Evolutionary conservation across 2,888 invertebrate species (phyloP).

Genomic region (Steinernema hermaphroditum): DNA sequence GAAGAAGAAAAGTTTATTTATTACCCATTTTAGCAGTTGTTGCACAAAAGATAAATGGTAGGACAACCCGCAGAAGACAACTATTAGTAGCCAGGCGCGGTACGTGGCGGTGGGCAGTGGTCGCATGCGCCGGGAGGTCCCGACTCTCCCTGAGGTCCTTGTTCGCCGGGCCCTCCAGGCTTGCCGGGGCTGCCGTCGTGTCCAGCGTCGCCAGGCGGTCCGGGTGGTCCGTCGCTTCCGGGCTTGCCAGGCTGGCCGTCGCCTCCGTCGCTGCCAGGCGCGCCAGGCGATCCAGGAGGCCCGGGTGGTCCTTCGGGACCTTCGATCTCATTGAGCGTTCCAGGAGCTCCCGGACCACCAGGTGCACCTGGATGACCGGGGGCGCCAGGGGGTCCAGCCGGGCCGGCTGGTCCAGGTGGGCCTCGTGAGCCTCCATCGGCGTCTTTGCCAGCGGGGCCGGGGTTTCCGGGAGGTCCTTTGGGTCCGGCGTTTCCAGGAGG

Average conservation of each 20-base stretch:
- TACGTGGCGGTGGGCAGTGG: constrained; percentile 60
- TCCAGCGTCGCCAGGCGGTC: constrained; percentile 54
- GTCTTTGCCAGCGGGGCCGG: constrained; percentile 47
- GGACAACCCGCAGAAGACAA: constrained; percentile 40
- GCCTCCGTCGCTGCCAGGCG: constrained; percentile 53
- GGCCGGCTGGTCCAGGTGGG: constrained; percentile 24
- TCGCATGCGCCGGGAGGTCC: constrained; percentile 49
- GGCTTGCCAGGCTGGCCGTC: constrained; percentile 48
- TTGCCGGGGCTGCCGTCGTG: constrained; percentile 52
- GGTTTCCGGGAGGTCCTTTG: constrained; percentile 45
- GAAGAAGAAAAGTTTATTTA: background rate
- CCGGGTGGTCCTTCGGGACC: constrained; percentile 18
- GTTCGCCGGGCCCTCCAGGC: constrained; percentile 49
- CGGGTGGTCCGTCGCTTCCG: constrained; percentile 42
- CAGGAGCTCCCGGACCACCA: background rate
- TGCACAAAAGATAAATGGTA: constrained; percentile 32
- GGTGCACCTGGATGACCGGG: constrained; percentile 31
- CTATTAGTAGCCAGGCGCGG: constrained; percentile 58
- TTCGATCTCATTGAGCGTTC: background rate
- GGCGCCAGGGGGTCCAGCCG: constrained; percentile 12
- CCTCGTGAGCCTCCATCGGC: constrained; percentile 47
- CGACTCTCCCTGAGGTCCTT: constrained; percentile 37
- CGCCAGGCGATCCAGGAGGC: background rate
- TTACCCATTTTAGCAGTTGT: constrained; percentile 12
- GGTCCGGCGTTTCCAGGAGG: constrained; percentile 51